These are phyloP conservation scores for Siphonodentalium dalli DNA, from an alignment of 2,888 invertebrate genomes.

Conservation along the genomic window DNA sequence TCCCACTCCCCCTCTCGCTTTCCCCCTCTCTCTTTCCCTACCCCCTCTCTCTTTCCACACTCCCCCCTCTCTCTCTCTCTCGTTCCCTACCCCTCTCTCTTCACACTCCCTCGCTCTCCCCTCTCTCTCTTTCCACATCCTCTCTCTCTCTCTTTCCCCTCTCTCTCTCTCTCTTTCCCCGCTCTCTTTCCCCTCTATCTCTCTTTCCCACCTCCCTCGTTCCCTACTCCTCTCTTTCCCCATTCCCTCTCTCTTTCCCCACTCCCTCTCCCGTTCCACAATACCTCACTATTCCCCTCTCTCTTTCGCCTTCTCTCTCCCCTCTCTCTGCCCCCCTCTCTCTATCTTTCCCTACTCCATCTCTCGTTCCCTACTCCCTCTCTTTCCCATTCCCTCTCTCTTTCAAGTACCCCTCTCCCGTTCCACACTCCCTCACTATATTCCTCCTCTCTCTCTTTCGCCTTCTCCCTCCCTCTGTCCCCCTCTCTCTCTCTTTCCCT, in stretches of 20 bases:
- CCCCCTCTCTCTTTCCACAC: neutral
- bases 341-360: neutral
- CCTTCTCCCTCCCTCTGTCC: too few species aligned
- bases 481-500: too few species aligned
- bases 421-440: too few species aligned
- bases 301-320: neutral
- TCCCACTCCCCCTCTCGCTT: neutral
- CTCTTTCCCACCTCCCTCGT: neutral
- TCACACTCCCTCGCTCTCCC: neutral
- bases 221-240: neutral
- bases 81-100: neutral
- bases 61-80: neutral
- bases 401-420: neutral
- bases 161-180: neutral
- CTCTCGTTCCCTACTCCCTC: neutral
- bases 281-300: neutral
- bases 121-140: neutral
- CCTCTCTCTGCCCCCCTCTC: too few species aligned
- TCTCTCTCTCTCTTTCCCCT: neutral
- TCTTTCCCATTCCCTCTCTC: too few species aligned
- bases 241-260: too few species aligned
- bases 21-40: neutral
- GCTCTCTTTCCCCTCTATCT: neutral
- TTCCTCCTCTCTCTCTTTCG: neutral
- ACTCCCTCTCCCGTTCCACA: neutral